Base-by-base conservation (phyloP, 2,113 vertebrate species). In the Ibidorhyncha struthersii region DNA sequence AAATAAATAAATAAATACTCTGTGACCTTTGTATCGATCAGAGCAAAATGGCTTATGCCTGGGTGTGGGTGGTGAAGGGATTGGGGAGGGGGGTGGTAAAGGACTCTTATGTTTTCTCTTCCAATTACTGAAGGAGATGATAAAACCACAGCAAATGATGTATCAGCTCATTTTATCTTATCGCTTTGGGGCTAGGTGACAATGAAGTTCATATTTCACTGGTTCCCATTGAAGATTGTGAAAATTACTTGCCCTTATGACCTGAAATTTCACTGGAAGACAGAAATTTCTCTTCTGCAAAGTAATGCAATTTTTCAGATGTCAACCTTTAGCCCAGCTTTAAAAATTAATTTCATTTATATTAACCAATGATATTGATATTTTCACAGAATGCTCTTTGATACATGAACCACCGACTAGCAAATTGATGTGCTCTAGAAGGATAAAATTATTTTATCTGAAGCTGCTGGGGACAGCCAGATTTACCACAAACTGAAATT, bases 301-400 rank as follows among this genome's bases (percentile, higher is more conserved):
- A 99, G 98, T 98, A 99, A 99, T 98, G 98, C 98, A 98, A 98
- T 99, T 99, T 99, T 98, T 99, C 98, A 99, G 98, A 98, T 98
- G 98, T 98, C 98, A 98, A 99, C 98, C 98, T 99, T 99, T 99
- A 98, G 98, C 98, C 98, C 92, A 98, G 98, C 98, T 99, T 99
- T 98, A 98, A 99, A 98, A 99, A 99, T 99, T 99, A 98, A 99
- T 99, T 99, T 99, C 98, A 98, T 98, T 98, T 99, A 98, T 99
- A 99, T 99, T 99, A 99, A 98, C 98, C 98, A 99, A 98, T 98
- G 98, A 98, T 99, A 99, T 98, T 98, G 98, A 99, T 99, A 98
- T 98, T 99, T 99, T 98, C 98, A 98, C 97, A 98, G 98, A 98
- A 98, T 86, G 66, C 90, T 97, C 95, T 98, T 98, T 98, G 98